Evolutionary conservation across 92 coral and sea anemone species (phyloP).

Genomic region (Zoanthus sociatus): DNA sequence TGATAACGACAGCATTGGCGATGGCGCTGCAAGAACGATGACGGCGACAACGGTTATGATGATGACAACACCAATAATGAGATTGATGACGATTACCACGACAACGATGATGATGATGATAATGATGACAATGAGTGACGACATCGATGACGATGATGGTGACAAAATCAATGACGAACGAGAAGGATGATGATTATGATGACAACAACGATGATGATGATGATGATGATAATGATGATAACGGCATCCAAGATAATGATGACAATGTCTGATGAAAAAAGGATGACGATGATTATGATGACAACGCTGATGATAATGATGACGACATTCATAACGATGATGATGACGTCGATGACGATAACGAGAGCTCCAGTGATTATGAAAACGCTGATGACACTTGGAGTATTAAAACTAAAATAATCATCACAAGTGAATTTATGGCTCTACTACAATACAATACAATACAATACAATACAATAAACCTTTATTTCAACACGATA

Average conservation of each 20-base stretch:
- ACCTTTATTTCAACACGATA: too few species aligned
- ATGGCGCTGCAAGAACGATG: not conserved
- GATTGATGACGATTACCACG: too few species aligned
- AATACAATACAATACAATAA: too few species aligned
- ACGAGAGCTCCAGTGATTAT: not conserved
- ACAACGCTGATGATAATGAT: not conserved
- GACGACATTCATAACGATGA: not conserved
- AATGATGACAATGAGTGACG: not conserved
- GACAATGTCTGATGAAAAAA: too few species aligned
- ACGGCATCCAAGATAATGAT: not conserved
- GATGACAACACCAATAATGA: not conserved
- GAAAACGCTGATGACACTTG: not conserved
- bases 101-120: not conserved
- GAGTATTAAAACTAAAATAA: not conserved
- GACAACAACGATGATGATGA: too few species aligned
- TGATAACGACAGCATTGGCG: not conserved
- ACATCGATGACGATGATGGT: not conserved
- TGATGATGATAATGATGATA: not conserved
- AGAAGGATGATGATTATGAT: too few species aligned
- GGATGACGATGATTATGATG: not conserved
- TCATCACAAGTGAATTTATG: too few species aligned
- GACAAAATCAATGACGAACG: too few species aligned
- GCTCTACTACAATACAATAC: too few species aligned
- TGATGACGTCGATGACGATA: not conserved
- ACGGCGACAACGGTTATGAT: not conserved